Evolutionary conservation across 1,140 invertebrate species (phyloP), one percentile per base, ranked within the genome.

Genomic region (Bradysia coprophila): DNA sequence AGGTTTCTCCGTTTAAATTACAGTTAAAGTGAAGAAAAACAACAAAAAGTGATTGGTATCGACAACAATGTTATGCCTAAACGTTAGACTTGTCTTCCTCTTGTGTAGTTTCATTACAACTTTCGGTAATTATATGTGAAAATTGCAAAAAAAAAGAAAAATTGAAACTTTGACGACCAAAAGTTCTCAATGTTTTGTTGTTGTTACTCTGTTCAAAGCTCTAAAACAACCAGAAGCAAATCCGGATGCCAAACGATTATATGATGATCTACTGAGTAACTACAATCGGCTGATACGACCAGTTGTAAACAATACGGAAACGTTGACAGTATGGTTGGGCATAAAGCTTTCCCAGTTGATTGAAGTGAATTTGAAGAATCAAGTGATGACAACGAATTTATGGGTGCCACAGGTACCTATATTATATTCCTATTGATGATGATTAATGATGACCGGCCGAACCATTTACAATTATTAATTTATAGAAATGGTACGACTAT

Each of bases 241-340:
- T 65, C 87, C 86, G 20, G 83, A 91, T 55, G 82, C 88, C 0
- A 93, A 92, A 62, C 66, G 87, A 38, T 70, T 93, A 0, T 93
- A 93, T 52, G 89, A 94, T 60, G 88, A 93, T 61, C 68, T 93
- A 32, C 67, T 96, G 8, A 88, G 82, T 49, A 92, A 94, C 62
- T 98, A 99, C 59, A 98, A 98, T 64, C 75, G 92, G 41, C 72
- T 98, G 22, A 96, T 97, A 47, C 66, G 94, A 47, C 95, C 95
- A 0, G 91, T 98, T 24, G 76, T 76, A 11, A 93, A 97, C 59
- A 93, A 92, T 53, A 86, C 80, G 0, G 91, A 98, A 62, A 89
- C 84, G 20, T 66, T 98, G 18, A 92, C 85, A 0, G 92, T 98
- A 20, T 80, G 81, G 65, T 63, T 97, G 43, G 82, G 89, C 3